Percentiles rank a stretch among this genome's conserved stretches.
Evolutionary conservation across 2,113 vertebrate species (phyloP).

Genomic region (Todiramphus chloris): DNA sequence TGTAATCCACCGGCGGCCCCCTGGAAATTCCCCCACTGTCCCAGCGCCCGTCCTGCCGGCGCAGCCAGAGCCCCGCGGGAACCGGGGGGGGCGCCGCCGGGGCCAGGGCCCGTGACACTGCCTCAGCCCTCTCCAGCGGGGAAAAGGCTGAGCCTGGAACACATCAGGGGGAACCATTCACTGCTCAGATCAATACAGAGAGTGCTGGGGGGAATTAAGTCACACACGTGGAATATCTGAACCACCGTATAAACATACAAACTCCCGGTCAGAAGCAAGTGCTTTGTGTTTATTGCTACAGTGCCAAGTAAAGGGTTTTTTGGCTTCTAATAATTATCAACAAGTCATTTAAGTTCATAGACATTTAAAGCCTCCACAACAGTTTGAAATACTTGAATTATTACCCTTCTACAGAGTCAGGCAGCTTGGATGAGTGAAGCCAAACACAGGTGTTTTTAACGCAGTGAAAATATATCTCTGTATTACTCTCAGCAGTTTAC

Average conservation of each 20-base stretch:
- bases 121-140: accelerated
- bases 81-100: too few relatives aligned
- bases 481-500: not conserved
- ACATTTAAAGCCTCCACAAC: not conserved
- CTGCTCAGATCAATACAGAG: not conserved
- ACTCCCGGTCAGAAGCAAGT: accelerated
- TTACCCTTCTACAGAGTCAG: not conserved
- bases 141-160: not conserved
- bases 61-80: not conserved
- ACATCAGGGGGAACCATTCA: not conserved
- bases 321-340: not conserved
- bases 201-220: not conserved
- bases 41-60: not conserved
- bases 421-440: not conserved
- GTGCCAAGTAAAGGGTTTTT: not conserved
- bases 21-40: not conserved
- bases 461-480: not conserved
- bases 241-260: accelerated
- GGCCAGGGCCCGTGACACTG: too few relatives aligned
- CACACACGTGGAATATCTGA: accelerated
- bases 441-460: accelerated
- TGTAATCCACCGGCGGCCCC: not conserved
- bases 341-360: not conserved
- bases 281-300: not conserved
- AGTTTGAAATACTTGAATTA: not conserved